Evolutionary conservation across 2,113 vertebrate genomes (phyloP).

Genomic region (Guaruba guarouba): DNA sequence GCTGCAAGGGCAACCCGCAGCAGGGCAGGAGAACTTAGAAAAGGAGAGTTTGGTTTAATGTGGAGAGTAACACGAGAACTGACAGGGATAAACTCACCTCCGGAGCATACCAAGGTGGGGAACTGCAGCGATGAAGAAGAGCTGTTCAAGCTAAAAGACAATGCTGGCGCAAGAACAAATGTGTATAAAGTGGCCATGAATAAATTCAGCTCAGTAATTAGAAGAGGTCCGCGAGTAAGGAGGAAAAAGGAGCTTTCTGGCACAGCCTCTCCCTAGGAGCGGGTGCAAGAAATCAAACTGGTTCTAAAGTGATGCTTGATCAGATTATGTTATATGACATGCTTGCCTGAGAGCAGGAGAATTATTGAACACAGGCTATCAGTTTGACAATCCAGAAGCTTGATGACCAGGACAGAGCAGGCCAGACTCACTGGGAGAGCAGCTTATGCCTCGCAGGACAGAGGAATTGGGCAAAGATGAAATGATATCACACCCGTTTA

Average conservation of each 20-base stretch:
- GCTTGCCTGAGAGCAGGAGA: background rate
- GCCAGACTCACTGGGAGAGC: background rate
- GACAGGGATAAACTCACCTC: background rate
- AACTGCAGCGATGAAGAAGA: background rate
- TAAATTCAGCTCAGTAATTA: background rate
- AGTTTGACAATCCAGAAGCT: background rate
- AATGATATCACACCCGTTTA: accelerated
- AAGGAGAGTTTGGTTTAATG: background rate
- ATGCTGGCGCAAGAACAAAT: background rate
- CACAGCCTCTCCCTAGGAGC: background rate
- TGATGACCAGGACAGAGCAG: background rate
- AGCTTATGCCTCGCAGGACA: accelerated
- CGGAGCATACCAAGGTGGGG: background rate
- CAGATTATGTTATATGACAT: accelerated
- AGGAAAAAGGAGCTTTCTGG: background rate
- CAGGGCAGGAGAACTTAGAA: background rate
- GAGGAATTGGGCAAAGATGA: accelerated
- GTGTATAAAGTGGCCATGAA: background rate
- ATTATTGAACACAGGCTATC: accelerated
- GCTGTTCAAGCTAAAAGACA: background rate
- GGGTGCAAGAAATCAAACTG: background rate
- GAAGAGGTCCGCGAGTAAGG: background rate
- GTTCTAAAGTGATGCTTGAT: background rate
- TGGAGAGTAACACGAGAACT: accelerated
- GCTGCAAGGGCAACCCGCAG: background rate